Evolutionary conservation across 2,888 invertebrate genomes (phyloP).

Genomic region (Athalia cordata): DNA sequence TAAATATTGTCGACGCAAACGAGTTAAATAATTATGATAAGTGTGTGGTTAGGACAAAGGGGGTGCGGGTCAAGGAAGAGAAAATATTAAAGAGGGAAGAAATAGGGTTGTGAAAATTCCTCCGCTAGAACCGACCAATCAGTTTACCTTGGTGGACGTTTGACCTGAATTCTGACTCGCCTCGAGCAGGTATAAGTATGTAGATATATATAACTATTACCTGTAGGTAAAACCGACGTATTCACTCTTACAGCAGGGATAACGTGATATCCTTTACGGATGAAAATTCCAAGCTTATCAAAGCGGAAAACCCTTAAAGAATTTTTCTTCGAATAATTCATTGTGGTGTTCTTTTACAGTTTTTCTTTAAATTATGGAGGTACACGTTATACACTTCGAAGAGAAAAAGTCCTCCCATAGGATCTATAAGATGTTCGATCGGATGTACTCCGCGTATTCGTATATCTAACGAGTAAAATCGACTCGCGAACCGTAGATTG

Average conservation of each 20-base stretch:
- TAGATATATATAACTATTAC: conserved; percentile 14
- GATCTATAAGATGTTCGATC: conserved; percentile 3
- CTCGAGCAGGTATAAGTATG: background rate
- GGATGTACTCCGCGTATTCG: background rate
- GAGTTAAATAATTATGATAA: conserved; percentile 58
- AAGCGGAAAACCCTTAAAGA: no score
- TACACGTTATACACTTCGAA: no score
- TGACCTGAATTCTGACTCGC: conserved; percentile 58
- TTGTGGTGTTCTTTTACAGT: no score
- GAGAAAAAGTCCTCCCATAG: background rate
- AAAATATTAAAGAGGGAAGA: conserved; percentile 30
- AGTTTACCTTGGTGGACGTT: conserved; percentile 56
- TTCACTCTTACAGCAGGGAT: background rate
- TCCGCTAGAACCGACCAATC: conserved; percentile 51
- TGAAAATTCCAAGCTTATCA: no score
- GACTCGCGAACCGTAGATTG: conserved; percentile 26
- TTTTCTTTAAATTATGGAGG: no score
- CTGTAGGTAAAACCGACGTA: conserved; percentile 1
- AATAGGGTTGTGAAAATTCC: conserved; percentile 48
- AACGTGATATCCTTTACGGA: background rate
- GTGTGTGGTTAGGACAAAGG: conserved; percentile 39
- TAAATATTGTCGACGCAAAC: conserved; percentile 56
- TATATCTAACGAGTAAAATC: conserved; percentile 25
- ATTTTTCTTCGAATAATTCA: no score
- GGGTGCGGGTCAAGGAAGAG: conserved; percentile 41